Evolutionary conservation across 1,140 invertebrate species (phyloP).

Genomic region (Drepana arcuata): DNA sequence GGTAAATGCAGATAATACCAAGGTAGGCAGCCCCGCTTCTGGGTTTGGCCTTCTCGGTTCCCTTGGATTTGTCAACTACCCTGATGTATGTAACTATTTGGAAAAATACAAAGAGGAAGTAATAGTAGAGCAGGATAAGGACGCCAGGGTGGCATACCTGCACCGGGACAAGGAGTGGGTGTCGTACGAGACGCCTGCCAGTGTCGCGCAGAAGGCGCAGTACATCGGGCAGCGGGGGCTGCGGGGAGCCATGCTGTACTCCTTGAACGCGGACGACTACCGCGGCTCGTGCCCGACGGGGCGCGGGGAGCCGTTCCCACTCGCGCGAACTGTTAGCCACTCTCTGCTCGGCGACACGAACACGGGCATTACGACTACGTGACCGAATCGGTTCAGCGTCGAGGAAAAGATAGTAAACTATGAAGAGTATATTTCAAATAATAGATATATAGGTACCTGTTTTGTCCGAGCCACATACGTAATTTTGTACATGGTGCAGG

Average conservation of each 20-base stretch:
- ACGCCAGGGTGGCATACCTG: slow-evolving; percentile 85
- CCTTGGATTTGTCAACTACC: slow-evolving; percentile 81
- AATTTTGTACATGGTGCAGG: slow-evolving; percentile 61
- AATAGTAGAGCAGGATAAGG: slow-evolving; percentile 74
- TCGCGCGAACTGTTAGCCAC: slow-evolving; percentile 35
- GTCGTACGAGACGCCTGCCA: slow-evolving; percentile 86
- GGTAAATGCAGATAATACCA: slow-evolving; percentile 77
- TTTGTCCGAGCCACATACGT: slow-evolving; percentile 56
- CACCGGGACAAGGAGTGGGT: slow-evolving; percentile 86
- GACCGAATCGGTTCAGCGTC: too few species aligned
- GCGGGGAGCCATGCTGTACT: slow-evolving; percentile 84
- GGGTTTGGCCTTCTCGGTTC: slow-evolving; percentile 74
- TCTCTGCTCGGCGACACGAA: slow-evolving; percentile 19
- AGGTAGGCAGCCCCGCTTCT: slow-evolving; percentile 79
- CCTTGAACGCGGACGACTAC: slow-evolving; percentile 82
- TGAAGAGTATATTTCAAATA: too few species aligned
- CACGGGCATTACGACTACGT: too few species aligned
- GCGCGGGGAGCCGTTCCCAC: slow-evolving; percentile 34
- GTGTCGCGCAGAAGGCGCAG: slow-evolving; percentile 81
- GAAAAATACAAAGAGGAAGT: slow-evolving; percentile 41
- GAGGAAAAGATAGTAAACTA: too few species aligned
- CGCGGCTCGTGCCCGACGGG: slow-evolving; percentile 24
- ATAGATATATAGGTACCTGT: too few species aligned
- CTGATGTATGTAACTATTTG: slow-evolving; percentile 79
- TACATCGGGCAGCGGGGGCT: slow-evolving; percentile 77